phyloP scores from a whole-genome alignment of 2,113 vertebrate species.

The Progne subis region DNA sequence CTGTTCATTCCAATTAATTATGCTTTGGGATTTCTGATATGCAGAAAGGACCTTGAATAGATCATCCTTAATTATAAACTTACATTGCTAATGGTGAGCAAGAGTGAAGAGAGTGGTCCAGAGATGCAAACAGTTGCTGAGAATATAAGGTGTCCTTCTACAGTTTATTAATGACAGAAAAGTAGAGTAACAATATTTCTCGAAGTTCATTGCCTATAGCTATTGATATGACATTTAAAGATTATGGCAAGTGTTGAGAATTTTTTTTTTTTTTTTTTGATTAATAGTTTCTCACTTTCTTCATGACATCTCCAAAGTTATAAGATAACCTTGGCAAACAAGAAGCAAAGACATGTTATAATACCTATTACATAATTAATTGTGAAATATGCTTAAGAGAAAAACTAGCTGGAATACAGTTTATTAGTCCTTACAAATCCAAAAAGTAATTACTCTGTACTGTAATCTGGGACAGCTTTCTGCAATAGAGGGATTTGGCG shows the following conservation, averaged over 20 bases:
- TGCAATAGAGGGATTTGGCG: not conserved
- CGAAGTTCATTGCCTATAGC: not conserved
- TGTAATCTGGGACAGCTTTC: not conserved
- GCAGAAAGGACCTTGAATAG: slow-evolving; percentile 23
- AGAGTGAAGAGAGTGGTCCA: not conserved
- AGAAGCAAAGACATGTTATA: not conserved
- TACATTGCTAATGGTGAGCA: not conserved
- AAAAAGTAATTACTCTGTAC: not conserved
- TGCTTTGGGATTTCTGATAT: slow-evolving; percentile 37
- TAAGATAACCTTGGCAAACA: not conserved
- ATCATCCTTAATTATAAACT: slow-evolving; percentile 10
- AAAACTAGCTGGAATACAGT: not conserved
- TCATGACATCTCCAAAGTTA: not conserved
- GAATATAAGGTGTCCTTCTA: not conserved
- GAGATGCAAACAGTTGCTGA: not conserved
- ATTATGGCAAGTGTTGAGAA: not conserved
- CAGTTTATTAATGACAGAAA: not conserved
- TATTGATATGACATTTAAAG: not conserved
- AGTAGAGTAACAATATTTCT: not conserved
- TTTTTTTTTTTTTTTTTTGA: not conserved
- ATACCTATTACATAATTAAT: not conserved
- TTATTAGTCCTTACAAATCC: not conserved
- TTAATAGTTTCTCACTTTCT: not conserved
- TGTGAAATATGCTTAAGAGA: not conserved
- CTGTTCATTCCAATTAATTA: slow-evolving; percentile 34